Base-by-base conservation (phyloP, 2,888 invertebrate species). In the Tanaodytes sp. region DNA sequence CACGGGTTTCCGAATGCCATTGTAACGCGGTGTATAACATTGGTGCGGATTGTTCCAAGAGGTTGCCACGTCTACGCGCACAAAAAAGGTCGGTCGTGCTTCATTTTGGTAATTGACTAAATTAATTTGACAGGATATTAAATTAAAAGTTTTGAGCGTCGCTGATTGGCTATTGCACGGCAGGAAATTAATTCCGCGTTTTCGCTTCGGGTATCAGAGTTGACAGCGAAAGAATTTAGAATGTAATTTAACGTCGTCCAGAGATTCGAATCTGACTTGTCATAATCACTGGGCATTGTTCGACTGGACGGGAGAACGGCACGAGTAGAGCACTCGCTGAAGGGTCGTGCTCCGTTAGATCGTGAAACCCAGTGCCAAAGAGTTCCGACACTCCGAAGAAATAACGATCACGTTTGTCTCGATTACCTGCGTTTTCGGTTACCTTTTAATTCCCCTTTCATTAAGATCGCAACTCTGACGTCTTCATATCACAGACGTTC, bases 141-240 rank as follows among this genome's bases (percentile, higher is more conserved):
- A 71, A 66, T 54, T 43, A 43, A 62, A 66, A 66, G 66, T 71
- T 71, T 71, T 12, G 54, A 33, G 49, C 30, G 42, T 40, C 11
- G 58, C 48, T 66, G 66, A 66, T 71, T 71, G 62, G 66, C 62
- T 33, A 66, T 71, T 71, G 66, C 66, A 48, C 66, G 49, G 65
- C 70, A 65, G 51, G 65, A 65, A 70, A 70, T 70, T 70, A 70
- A 70, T 70, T 70, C 65, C 62, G 61, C 65, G 52, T 70, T 65
- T 65, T 61, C 70, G 57, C 65, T 52, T 62, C 57, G 65, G 52
- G 62, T 70, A 70, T 70, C 57, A 57, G 58, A 43, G 62, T 62
- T 70, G 65, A 70, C 70, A 55, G 39, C 43, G 61, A 62, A 70
- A 70, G 65, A 70, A 70, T 65, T 52, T 36, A 42, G 52, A 57